Conservation (phyloP, 2,888 invertebrate genomes). For the Mimas tiliae region DNA sequence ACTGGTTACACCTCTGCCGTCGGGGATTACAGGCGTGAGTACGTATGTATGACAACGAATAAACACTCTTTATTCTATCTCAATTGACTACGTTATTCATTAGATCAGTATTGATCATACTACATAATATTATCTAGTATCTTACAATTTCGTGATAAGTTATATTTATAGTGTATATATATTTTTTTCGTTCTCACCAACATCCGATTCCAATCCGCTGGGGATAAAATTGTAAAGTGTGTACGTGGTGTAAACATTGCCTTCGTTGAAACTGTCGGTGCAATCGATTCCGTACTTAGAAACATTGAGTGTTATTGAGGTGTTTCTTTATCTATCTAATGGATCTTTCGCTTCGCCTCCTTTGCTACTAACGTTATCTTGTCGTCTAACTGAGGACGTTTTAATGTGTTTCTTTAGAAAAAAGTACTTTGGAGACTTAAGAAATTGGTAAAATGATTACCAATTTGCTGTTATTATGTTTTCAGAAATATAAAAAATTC, state of each 20-base stretch:
- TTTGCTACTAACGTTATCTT: constrained; percentile 35
- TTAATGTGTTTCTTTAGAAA: not conserved
- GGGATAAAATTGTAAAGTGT: not conserved
- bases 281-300: constrained; percentile 37
- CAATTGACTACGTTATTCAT: too few relatives aligned
- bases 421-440: not conserved
- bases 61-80: too few relatives aligned
- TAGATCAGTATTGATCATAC: too few relatives aligned
- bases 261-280: constrained; percentile 11
- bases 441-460: too few relatives aligned
- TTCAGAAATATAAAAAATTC: too few relatives aligned
- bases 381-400: not conserved
- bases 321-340: constrained; percentile 56
- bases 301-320: constrained; percentile 45
- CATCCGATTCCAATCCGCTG: not conserved
- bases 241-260: not conserved
- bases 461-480: too few relatives aligned
- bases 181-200: too few relatives aligned
- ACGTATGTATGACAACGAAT: too few relatives aligned
- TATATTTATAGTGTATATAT: too few relatives aligned
- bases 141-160: not conserved
- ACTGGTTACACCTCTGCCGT: too few relatives aligned
- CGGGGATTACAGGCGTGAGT: too few relatives aligned
- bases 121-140: too few relatives aligned
- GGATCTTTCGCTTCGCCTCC: constrained; percentile 50